Percentiles rank a stretch among this genome's conserved stretches.
phyloP scores from a whole-genome alignment of 2,797 vertebrate species.

The Nannoperca obscura region DNA sequence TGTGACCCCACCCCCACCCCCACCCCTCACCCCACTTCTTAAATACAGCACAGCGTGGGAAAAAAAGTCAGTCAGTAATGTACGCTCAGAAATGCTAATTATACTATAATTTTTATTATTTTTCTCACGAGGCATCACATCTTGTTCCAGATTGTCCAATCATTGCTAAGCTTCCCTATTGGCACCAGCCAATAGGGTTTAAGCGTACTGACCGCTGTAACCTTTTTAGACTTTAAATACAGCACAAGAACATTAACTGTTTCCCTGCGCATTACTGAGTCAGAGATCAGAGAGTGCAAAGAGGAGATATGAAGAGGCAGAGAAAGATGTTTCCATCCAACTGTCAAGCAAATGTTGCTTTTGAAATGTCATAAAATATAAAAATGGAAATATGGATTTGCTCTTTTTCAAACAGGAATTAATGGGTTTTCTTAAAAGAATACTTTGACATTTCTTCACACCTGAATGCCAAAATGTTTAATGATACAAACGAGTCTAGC shows the following conservation, averaged over 20 bases:
- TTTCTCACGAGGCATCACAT: background rate
- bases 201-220: constrained; percentile 27
- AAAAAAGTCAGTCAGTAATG: background rate
- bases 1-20: constrained; percentile 3
- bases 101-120: background rate
- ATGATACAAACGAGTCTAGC: background rate
- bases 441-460: background rate
- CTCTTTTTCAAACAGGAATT: background rate
- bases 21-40: no score
- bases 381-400: background rate
- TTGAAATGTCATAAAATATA: background rate
- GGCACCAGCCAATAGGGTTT: constrained; percentile 41
- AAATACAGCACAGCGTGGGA: background rate
- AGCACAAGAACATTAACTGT: constrained; percentile 44
- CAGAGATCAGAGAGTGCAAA: background rate
- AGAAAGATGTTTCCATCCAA: background rate
- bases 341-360: background rate
- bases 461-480: background rate
- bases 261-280: constrained; percentile 28
- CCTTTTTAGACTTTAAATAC: constrained; percentile 51
- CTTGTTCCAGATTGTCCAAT: constrained; percentile 60
- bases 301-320: background rate
- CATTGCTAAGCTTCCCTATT: constrained; percentile 49
- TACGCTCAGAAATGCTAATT: background rate
- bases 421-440: background rate